Evolutionary conservation across 2,113 vertebrate genomes (phyloP).

Genomic region (Eretmochelys imbricata): DNA sequence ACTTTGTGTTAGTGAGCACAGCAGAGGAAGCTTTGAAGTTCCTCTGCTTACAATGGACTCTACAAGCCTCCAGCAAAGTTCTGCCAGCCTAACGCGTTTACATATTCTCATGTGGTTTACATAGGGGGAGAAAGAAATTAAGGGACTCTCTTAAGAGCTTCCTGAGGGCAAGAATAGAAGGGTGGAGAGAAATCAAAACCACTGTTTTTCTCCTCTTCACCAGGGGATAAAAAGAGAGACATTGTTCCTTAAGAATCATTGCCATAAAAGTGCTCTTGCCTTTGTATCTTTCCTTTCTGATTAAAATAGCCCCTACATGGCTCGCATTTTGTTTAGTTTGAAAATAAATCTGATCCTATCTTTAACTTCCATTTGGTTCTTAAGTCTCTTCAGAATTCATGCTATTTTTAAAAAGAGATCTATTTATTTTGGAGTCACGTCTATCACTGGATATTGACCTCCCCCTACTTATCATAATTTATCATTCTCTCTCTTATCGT

Average conservation of each 20-base stretch:
- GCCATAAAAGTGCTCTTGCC: constrained; percentile 19
- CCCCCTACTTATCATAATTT: neutral
- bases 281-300: constrained; percentile 25
- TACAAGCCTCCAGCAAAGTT: constrained; percentile 47
- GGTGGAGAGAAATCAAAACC: constrained; percentile 24
- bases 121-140: neutral
- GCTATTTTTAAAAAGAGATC: neutral
- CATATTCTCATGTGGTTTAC: constrained; percentile 29
- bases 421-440: neutral
- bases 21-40: constrained; percentile 59
- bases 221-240: neutral
- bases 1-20: constrained; percentile 13
- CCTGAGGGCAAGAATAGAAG: constrained; percentile 26
- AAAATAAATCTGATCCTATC: neutral
- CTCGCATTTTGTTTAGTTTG: constrained; percentile 13
- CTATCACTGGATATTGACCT: neutral
- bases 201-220: constrained; percentile 4
- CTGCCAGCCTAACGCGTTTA: constrained; percentile 20
- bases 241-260: constrained; percentile 15
- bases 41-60: constrained; percentile 9
- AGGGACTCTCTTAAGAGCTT: constrained; percentile 28
- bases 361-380: constrained; percentile 52
- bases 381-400: constrained; percentile 36
- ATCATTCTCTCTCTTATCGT: accelerated
- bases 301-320: constrained; percentile 22